Evolutionary conservation across 2,888 invertebrate genomes (phyloP).

Genomic region (Eilema griseolum): DNA sequence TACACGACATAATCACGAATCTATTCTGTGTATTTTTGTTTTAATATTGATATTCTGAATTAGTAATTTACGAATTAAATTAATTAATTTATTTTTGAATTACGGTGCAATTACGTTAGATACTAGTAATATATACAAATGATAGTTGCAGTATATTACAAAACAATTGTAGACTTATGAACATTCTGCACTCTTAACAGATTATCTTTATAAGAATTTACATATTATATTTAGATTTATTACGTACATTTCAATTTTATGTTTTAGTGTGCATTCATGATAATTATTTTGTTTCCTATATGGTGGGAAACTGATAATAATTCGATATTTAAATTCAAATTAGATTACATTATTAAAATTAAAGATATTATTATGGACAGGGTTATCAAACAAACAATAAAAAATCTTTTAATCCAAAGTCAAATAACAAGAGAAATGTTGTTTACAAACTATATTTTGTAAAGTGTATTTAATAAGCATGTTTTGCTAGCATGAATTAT

Average conservation of each 20-base stretch:
- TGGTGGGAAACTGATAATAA: constrained; percentile 1
- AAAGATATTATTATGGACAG: not conserved
- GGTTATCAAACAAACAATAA: not conserved
- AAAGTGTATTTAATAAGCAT: too few species aligned
- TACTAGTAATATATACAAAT: too few species aligned
- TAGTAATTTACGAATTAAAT: too few species aligned
- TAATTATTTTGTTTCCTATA: not conserved
- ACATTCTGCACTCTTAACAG: too few species aligned
- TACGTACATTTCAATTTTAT: not conserved
- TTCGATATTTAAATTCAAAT: not conserved
- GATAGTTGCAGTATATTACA: too few species aligned
- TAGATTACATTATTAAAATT: not conserved
- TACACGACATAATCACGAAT: too few species aligned
- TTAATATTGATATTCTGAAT: too few species aligned
- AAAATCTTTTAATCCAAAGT: not conserved
- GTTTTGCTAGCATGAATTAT: too few species aligned
- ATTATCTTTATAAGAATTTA: not conserved
- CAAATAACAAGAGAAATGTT: not conserved
- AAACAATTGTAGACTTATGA: too few species aligned
- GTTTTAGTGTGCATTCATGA: not conserved
- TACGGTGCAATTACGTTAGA: too few species aligned
- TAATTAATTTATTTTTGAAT: too few species aligned
- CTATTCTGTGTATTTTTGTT: too few species aligned
- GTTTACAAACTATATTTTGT: not conserved
- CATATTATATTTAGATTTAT: not conserved